These are phyloP conservation scores for Cynopterus sphinx DNA, from an alignment of 2,797 vertebrate species.

Conservation along the genomic window DNA sequence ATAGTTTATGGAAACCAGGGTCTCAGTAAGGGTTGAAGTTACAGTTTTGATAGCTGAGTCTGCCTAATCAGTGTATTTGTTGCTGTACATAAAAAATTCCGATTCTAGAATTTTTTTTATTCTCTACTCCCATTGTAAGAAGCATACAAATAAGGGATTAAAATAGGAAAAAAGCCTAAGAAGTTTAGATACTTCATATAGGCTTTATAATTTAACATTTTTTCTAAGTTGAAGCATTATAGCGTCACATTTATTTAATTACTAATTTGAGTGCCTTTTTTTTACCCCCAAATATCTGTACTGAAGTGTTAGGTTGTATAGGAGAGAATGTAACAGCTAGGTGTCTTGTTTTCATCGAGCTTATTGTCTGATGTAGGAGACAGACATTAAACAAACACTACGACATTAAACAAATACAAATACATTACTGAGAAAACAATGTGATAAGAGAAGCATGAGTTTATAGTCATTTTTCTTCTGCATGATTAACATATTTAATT, in stretches of 20 bases:
- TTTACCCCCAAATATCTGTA: neutral
- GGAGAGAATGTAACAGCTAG: neutral
- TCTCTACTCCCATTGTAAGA: neutral
- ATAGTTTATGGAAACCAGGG: neutral
- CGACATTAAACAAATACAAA: neutral
- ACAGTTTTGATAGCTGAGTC: neutral
- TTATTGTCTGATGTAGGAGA: neutral
- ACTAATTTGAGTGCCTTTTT: neutral
- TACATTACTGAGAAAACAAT: neutral
- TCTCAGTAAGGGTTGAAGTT: slow-evolving; percentile 13
- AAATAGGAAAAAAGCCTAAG: neutral
- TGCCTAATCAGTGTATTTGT: neutral
- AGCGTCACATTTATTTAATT: neutral
- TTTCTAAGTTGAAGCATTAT: neutral
- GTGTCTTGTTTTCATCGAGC: neutral
- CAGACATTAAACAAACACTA: neutral
- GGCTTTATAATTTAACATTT: neutral
- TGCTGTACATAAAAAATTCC: neutral
- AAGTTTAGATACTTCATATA: neutral
- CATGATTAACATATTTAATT: neutral
- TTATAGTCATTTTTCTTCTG: neutral
- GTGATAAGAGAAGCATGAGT: neutral
- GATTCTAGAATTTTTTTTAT: neutral
- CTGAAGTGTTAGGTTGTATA: neutral
- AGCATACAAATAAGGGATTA: slow-evolving; percentile 8